A percentile compares a stretch with the other conserved stretches of the same genome.
phyloP scores from a whole-genome alignment of 2,113 vertebrate genomes.

The Mionectes macconnelli region DNA sequence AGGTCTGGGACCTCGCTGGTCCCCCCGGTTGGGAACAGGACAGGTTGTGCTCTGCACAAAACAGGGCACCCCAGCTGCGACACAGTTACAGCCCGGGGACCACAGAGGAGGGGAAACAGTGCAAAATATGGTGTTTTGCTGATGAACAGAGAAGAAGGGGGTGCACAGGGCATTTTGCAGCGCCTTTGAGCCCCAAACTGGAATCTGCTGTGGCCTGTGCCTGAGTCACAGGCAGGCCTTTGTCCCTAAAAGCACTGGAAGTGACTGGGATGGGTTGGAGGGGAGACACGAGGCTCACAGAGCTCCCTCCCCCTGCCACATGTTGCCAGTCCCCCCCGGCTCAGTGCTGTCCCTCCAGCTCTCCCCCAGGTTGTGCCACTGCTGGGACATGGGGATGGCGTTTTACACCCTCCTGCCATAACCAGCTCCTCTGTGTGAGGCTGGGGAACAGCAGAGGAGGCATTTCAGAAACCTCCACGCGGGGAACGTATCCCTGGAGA shows the following conservation, averaged over 20 bases:
- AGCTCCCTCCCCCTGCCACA: neutral
- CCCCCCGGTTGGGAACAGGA: fast-evolving
- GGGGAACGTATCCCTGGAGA: neutral
- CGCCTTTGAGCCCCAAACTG: neutral
- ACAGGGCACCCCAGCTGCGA: neutral
- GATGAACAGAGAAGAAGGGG: neutral
- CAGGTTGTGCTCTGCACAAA: neutral
- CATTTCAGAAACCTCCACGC: neutral
- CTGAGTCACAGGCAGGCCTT: fast-evolving
- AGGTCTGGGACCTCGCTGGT: neutral
- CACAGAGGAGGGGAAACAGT: neutral
- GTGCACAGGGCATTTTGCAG: neutral
- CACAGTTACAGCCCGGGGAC: neutral
- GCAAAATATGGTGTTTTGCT: neutral
- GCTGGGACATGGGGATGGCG: neutral
- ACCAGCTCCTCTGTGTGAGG: neutral
- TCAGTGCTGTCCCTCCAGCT: neutral
- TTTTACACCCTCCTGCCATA: neutral
- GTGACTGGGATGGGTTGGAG: neutral
- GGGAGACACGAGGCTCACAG: fast-evolving
- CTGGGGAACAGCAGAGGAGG: neutral
- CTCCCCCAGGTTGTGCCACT: fast-evolving
- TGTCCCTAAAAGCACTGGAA: neutral
- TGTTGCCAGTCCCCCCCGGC: neutral
- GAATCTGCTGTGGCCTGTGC: neutral